Percentiles rank a stretch among this genome's conserved stretches.
These are phyloP conservation scores for Drosophila takahashii DNA, from an alignment of 1,140 invertebrate genomes.

Conservation along the genomic window DNA sequence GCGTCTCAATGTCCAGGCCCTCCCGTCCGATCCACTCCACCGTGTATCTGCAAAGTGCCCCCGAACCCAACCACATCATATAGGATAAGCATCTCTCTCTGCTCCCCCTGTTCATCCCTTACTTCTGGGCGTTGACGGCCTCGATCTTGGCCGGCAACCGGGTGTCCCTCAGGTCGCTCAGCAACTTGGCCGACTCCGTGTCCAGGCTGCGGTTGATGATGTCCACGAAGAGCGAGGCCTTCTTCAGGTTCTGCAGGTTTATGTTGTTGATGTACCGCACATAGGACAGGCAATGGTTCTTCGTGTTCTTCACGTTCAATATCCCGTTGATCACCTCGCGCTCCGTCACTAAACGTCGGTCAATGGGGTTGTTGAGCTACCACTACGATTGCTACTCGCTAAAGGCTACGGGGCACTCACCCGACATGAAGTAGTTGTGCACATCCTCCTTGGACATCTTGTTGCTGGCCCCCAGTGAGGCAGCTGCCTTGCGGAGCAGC, in stretches of 20 bases:
- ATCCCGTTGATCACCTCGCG: constrained; percentile 98
- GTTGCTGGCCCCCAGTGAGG: constrained; percentile 92
- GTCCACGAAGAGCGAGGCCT: constrained; percentile 97
- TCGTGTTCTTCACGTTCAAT: constrained; percentile 96
- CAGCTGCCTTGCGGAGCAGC: constrained; percentile 95
- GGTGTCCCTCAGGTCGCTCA: constrained; percentile 95
- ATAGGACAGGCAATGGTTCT: constrained; percentile 98
- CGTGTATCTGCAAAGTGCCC: constrained; percentile 90
- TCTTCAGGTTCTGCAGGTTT: constrained; percentile 97
- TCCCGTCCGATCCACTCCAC: constrained; percentile 99
- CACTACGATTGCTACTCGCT: constrained; percentile 22
- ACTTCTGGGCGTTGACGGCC: constrained; percentile 94
- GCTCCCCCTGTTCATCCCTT: constrained; percentile 60
- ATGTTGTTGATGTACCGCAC: constrained; percentile 99
- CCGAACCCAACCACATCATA: constrained; percentile 9
- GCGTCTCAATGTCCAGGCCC: constrained; percentile 96
- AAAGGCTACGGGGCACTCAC: constrained; percentile 86
- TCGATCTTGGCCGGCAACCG: constrained; percentile 94
- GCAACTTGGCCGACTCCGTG: constrained; percentile 95
- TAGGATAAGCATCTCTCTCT: constrained; percentile 36
- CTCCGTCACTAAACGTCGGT: constrained; percentile 94
- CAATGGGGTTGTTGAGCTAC: constrained; percentile 36
- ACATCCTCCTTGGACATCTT: constrained; percentile 96
- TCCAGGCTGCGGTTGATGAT: constrained; percentile 97
- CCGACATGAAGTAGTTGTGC: constrained; percentile 99